Evolutionary conservation across 2,888 invertebrate genomes (phyloP).

Genomic region (Serrognathus titanus): DNA sequence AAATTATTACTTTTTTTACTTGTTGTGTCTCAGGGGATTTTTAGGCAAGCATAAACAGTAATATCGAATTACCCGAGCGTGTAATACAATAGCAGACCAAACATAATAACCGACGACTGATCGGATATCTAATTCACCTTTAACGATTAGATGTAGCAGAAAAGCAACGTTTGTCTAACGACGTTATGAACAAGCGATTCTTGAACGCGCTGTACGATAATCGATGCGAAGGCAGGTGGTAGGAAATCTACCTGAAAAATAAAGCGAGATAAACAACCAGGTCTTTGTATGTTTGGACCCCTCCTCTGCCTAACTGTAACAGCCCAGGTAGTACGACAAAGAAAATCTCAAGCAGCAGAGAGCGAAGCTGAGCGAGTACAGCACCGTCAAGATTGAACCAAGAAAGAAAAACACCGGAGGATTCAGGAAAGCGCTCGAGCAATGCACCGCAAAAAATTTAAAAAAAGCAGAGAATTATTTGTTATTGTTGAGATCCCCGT

Average conservation of each 20-base stretch:
- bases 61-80: too few species aligned
- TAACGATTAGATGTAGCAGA: too few species aligned
- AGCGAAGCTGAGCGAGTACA: conserved; percentile 17
- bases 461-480: too few species aligned
- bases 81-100: too few species aligned
- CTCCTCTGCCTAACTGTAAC: conserved; percentile 30
- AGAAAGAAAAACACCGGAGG: not conserved
- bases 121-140: too few species aligned
- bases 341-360: conserved; percentile 17
- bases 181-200: conserved; percentile 23
- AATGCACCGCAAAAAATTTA: not conserved
- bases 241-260: conserved; percentile 29
- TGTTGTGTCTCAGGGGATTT: too few species aligned
- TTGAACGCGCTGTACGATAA: conserved; percentile 28
- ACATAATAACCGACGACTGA: too few species aligned
- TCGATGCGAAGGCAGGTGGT: conserved; percentile 29
- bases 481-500: not conserved
- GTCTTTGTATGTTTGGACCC: conserved; percentile 26
- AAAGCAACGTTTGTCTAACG: conserved; percentile 13
- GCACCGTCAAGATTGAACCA: conserved; percentile 21
- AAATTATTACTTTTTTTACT: too few species aligned
- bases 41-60: too few species aligned
- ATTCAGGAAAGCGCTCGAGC: not conserved
- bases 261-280: conserved; percentile 24
- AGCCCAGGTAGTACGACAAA: conserved; percentile 26